Evolutionary conservation across 1,140 invertebrate species (phyloP).

Genomic region (Globodera ellingtonae): DNA sequence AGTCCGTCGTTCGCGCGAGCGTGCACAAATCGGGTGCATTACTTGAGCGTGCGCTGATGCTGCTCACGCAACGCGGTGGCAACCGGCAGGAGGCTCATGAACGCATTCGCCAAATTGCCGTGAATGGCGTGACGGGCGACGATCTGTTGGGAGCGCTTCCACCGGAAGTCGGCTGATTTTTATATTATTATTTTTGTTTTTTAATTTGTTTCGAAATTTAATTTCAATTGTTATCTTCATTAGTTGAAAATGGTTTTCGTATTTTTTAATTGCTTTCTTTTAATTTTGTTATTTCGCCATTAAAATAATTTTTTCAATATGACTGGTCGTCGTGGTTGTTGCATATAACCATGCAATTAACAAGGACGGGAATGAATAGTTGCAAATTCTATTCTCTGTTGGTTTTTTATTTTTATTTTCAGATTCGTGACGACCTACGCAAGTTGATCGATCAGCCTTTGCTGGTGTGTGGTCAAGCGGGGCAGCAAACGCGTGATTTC

Average conservation of each 20-base stretch:
- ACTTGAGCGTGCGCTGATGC: slow-evolving; percentile 64
- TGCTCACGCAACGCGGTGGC: slow-evolving; percentile 53
- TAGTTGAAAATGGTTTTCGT: background rate
- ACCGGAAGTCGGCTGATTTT: slow-evolving; percentile 37
- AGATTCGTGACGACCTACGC: slow-evolving; percentile 56
- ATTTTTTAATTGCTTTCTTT: too few species aligned
- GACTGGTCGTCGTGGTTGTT: too few species aligned
- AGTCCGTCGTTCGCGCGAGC: slow-evolving; percentile 43
- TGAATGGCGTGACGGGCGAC: slow-evolving; percentile 47
- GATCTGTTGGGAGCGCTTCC: slow-evolving; percentile 32
- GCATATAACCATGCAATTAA: too few species aligned
- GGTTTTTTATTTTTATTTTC: background rate
- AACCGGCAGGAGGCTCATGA: slow-evolving; percentile 61
- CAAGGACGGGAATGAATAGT: too few species aligned
- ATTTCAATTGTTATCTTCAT: slow-evolving; percentile 21
- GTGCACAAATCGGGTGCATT: slow-evolving; percentile 54
- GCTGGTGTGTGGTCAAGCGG: slow-evolving; percentile 54
- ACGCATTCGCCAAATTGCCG: slow-evolving; percentile 52
- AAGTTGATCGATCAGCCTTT: slow-evolving; percentile 47
- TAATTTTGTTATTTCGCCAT: too few species aligned
- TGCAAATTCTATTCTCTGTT: background rate
- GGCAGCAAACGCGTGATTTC: slow-evolving; percentile 49
- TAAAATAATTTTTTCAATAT: too few species aligned
- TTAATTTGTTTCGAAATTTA: background rate
- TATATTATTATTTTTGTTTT: background rate